Evolutionary conservation across 2,888 invertebrate genomes (phyloP).

Genomic region (Acanthosepion lycidas): DNA sequence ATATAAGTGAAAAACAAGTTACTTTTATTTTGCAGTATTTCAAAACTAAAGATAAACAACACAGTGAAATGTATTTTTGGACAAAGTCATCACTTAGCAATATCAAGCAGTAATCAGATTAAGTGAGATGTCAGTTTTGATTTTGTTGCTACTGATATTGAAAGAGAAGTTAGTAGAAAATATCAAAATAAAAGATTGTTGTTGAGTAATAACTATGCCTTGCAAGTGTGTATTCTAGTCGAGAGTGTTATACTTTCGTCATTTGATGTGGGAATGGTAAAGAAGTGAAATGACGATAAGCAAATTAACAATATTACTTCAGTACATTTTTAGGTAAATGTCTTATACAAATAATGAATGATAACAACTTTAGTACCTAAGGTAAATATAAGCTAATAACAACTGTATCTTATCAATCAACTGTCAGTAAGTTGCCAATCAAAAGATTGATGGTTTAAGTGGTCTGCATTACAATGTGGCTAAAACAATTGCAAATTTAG

Average conservation of each 20-base stretch:
- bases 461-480: not conserved
- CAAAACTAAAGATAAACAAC: not conserved
- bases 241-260: not conserved
- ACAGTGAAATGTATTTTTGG: too few relatives aligned
- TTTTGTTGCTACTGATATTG: not conserved
- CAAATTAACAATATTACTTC: not conserved
- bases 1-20: not conserved
- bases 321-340: not conserved
- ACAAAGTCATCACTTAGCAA: not conserved
- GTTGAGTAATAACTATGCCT: not conserved
- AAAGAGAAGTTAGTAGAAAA: not conserved
- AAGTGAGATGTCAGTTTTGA: not conserved
- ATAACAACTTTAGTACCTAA: not conserved
- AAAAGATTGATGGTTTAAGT: not conserved
- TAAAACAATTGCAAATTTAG: not conserved
- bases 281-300: not conserved
- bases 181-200: not conserved
- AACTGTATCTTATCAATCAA: not conserved
- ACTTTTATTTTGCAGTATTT: not conserved
- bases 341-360: not conserved
- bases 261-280: not conserved
- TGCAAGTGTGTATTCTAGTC: not conserved
- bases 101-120: not conserved
- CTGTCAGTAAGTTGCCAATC: slow-evolving; percentile 17
- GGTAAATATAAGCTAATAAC: not conserved